These are phyloP conservation scores for Incurvaria masculella DNA, from an alignment of 2,888 invertebrate genomes.

Conservation along the genomic window DNA sequence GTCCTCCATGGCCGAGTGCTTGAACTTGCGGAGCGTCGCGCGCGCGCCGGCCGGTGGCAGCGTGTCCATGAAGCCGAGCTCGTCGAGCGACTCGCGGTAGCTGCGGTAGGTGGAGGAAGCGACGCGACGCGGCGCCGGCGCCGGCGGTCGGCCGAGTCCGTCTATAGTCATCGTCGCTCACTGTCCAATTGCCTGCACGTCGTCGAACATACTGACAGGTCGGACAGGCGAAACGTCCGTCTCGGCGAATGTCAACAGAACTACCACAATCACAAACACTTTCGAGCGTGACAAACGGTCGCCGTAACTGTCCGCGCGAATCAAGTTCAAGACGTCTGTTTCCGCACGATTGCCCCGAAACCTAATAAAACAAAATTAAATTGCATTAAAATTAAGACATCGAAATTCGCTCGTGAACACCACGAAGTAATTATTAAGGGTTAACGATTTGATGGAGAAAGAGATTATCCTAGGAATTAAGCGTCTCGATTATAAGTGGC, in stretches of 20 bases:
- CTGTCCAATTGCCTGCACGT: too few species aligned
- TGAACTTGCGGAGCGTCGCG: slow-evolving; percentile 35
- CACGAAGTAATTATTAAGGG: not conserved
- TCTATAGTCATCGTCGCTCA: slow-evolving; percentile 41
- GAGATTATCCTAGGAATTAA: not conserved
- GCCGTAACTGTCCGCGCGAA: too few species aligned
- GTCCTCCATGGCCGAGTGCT: slow-evolving; percentile 45
- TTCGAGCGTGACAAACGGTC: too few species aligned
- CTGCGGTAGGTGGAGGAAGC: slow-evolving; percentile 44
- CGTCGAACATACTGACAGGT: too few species aligned
- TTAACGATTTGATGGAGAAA: not conserved
- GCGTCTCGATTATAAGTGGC: not conserved
- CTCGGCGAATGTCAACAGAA: too few species aligned
- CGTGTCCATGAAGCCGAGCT: slow-evolving; percentile 37
- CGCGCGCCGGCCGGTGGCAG: slow-evolving; percentile 14
- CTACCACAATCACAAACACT: too few species aligned
- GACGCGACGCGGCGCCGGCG: slow-evolving; percentile 33
- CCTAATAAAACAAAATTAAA: not conserved
- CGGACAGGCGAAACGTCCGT: too few species aligned
- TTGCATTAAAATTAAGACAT: not conserved
- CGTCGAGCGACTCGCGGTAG: slow-evolving; percentile 29
- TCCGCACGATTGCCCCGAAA: too few species aligned
- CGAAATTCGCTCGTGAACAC: not conserved
- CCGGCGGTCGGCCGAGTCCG: slow-evolving; percentile 39
- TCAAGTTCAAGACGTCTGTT: too few species aligned